Percentiles rank a stretch among this genome's conserved stretches.
phyloP scores from a whole-genome alignment of 1,140 invertebrate species.

The Drosophila miranda region DNA sequence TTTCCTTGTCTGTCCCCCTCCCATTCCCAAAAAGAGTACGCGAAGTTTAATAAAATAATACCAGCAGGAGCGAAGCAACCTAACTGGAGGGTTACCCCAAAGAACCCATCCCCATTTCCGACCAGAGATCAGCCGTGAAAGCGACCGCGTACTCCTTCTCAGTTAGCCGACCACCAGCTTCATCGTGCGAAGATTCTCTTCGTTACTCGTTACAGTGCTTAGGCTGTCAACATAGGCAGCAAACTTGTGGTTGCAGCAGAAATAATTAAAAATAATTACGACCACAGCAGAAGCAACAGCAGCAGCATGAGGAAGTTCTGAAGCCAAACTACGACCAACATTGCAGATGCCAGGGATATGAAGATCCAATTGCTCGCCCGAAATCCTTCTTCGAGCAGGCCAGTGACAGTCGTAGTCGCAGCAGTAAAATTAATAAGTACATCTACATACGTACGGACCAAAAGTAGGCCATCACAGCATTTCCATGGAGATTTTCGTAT shows the following conservation, averaged over 20 bases:
- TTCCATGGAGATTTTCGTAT: conserved; percentile 37
- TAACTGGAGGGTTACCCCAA: no score
- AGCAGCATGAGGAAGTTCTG: conserved; percentile 16
- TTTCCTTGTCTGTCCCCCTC: no score
- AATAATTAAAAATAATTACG: conserved; percentile 80
- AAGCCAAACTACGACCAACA: neutral
- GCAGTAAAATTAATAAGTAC: conserved; percentile 62
- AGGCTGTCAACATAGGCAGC: no score
- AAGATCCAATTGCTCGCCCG: conserved; percentile 14
- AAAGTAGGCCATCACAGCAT: conserved; percentile 15
- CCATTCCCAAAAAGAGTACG: no score
- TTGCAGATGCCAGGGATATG: conserved; percentile 19
- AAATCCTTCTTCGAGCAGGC: conserved; percentile 16
- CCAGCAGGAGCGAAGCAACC: no score
- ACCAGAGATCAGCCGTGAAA: no score
- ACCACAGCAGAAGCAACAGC: conserved; percentile 47
- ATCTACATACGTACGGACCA: conserved; percentile 15
- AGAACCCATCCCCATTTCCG: no score
- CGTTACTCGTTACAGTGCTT: no score
- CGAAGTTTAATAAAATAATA: no score
- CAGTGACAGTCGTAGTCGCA: conserved; percentile 27
- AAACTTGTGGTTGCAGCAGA: conserved; percentile 68
- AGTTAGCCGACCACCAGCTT: no score
- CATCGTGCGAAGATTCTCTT: no score
- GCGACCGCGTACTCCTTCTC: no score